phyloP scores from a whole-genome alignment of 2,888 invertebrate genomes.

The Pachydiplax longipennis region DNA sequence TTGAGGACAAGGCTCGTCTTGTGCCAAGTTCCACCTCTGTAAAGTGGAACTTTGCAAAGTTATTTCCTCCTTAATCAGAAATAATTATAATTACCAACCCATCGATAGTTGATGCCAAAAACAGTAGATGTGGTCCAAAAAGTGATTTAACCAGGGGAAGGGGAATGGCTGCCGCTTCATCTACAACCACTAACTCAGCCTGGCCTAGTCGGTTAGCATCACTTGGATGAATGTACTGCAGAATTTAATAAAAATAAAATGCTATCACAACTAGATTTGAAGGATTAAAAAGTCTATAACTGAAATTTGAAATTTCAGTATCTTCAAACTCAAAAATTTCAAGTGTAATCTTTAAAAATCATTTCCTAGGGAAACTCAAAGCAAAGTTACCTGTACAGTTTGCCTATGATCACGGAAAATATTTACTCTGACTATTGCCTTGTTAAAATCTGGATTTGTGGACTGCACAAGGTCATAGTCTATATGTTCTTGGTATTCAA shows the following conservation, averaged over 20 bases:
- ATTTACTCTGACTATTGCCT: constrained; percentile 93
- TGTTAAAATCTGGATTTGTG: constrained; percentile 95
- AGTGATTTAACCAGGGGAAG: constrained; percentile 89
- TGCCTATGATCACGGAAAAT: constrained; percentile 90
- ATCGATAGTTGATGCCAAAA: constrained; percentile 95
- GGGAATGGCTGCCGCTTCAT: constrained; percentile 99
- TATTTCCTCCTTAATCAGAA: no score
- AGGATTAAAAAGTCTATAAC: no score
- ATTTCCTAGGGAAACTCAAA: neutral
- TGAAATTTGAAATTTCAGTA: no score
- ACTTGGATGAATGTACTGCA: constrained; percentile 92
- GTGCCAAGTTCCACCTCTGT: no score
- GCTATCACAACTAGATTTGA: no score
- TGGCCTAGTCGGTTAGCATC: constrained; percentile 89
- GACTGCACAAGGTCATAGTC: constrained; percentile 95
- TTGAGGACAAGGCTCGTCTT: no score
- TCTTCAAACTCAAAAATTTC: no score
- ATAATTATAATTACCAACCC: constrained; percentile 65
- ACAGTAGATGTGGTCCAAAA: constrained; percentile 88
- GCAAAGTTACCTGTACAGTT: constrained; percentile 78
- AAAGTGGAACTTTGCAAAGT: no score
- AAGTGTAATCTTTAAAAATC: neutral
- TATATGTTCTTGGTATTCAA: constrained; percentile 94
- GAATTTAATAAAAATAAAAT: constrained; percentile 48
- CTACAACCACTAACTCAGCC: constrained; percentile 94